A percentile compares a stretch with the other conserved stretches of the same genome.
Evolutionary conservation across 2,888 invertebrate species (phyloP).

Genomic region (Odontothrips loti): DNA sequence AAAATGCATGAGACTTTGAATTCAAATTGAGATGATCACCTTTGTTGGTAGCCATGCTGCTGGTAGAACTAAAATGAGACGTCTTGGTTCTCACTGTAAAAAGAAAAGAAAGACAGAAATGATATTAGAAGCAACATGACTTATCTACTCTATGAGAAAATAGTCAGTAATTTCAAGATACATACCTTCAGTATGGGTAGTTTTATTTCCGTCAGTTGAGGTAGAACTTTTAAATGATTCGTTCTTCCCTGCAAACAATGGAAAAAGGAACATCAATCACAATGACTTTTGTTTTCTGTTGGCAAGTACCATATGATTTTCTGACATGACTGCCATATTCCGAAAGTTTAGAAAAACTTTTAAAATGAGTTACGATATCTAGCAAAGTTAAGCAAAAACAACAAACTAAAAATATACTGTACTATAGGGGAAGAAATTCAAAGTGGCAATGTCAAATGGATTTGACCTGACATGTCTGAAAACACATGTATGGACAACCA

Average conservation of each 20-base stretch:
- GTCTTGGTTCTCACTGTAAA: constrained; percentile 42
- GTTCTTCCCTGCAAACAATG: constrained; percentile 30
- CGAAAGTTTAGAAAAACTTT: not conserved
- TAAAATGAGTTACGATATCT: not conserved
- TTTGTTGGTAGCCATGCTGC: constrained; percentile 40
- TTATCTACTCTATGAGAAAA: not conserved
- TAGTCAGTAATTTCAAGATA: not conserved
- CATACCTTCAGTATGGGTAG: constrained; percentile 42
- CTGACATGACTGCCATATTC: no score
- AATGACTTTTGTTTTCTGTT: constrained; percentile 23
- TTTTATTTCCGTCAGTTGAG: constrained; percentile 38
- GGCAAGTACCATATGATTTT: not conserved
- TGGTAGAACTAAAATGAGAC: constrained; percentile 40
- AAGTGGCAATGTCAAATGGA: no score
- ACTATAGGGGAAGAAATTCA: no score
- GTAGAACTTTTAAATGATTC: constrained; percentile 33
- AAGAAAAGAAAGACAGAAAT: constrained; percentile 33
- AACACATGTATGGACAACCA: not conserved
- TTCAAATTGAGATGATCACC: constrained; percentile 37
- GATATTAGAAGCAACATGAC: constrained; percentile 29
- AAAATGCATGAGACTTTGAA: not conserved
- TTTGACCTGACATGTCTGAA: no score
- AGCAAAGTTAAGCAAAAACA: not conserved
- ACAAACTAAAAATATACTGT: not conserved
- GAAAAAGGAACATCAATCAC: not conserved